A percentile compares a stretch with the other conserved stretches of the same genome.
phyloP scores from a whole-genome alignment of 1,140 invertebrate genomes.

The Antheraea pernyi region DNA sequence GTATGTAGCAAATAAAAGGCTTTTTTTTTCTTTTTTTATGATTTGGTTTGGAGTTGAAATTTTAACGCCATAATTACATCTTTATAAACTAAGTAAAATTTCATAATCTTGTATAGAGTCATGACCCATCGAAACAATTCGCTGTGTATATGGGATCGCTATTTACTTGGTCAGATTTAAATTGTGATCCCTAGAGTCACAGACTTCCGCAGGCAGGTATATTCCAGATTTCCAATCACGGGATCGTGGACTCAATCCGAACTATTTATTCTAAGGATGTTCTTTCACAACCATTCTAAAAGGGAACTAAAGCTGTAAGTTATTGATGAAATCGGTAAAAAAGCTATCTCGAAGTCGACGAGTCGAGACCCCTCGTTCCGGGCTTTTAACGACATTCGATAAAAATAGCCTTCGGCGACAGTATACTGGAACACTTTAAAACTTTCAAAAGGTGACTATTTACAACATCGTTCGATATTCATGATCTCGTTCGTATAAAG shows the following conservation, averaged over 20 bases:
- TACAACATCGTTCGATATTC: neutral
- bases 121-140: too few relatives aligned
- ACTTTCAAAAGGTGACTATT: neutral
- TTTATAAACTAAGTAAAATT: too few relatives aligned
- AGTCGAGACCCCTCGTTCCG: neutral
- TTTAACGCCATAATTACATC: too few relatives aligned
- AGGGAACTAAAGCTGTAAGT: neutral
- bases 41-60: too few relatives aligned
- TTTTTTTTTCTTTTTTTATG: too few relatives aligned
- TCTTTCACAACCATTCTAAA: neutral
- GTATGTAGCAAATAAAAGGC: too few relatives aligned
- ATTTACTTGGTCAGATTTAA: too few relatives aligned
- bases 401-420: neutral
- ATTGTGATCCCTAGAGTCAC: too few relatives aligned
- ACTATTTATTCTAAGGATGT: neutral
- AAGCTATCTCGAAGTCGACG: neutral
- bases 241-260: neutral
- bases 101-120: too few relatives aligned
- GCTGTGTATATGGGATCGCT: too few relatives aligned
- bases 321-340: neutral
- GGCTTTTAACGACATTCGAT: neutral
- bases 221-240: neutral
- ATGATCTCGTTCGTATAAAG: neutral
- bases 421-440: neutral
- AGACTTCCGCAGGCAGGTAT: neutral